Conservation (phyloP, 2,888 invertebrate species). For the Embidobia sp. region DNA sequence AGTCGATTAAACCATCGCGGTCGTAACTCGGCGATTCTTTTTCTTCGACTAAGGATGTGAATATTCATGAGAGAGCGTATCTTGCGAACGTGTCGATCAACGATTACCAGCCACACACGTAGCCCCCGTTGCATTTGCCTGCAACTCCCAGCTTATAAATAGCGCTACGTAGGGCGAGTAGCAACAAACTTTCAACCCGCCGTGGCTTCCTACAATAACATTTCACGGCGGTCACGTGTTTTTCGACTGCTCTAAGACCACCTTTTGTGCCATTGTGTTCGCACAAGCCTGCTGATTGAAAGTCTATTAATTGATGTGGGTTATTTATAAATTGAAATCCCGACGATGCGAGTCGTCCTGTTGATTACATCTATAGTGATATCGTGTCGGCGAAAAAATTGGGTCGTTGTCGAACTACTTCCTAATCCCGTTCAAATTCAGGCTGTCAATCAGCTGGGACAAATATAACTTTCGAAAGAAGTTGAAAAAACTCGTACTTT, state of each 20-base stretch:
- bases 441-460: slow-evolving; percentile 1
- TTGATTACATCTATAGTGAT: too few species aligned
- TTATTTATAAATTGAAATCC: neutral
- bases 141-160: slow-evolving; percentile 77
- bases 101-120: slow-evolving; percentile 73
- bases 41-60: slow-evolving; percentile 16
- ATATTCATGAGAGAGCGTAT: slow-evolving; percentile 52
- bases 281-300: too few species aligned
- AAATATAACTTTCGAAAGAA: slow-evolving; percentile 2
- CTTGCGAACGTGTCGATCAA: slow-evolving; percentile 62
- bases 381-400: too few species aligned
- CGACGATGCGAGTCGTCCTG: too few species aligned
- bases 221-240: slow-evolving; percentile 81
- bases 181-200: slow-evolving; percentile 79
- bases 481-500: neutral
- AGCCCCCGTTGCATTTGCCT: slow-evolving; percentile 67
- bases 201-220: slow-evolving; percentile 80
- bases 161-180: slow-evolving; percentile 71
- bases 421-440: slow-evolving; percentile 1
- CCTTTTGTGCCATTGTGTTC: slow-evolving; percentile 28
- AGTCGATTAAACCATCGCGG: slow-evolving; percentile 8
- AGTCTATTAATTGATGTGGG: too few species aligned
- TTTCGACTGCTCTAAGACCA: slow-evolving; percentile 76
- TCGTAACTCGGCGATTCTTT: too few species aligned
- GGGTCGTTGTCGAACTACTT: neutral